Conservation (phyloP, 2,113 vertebrate genomes). For the Diadophis punctatus region DNA sequence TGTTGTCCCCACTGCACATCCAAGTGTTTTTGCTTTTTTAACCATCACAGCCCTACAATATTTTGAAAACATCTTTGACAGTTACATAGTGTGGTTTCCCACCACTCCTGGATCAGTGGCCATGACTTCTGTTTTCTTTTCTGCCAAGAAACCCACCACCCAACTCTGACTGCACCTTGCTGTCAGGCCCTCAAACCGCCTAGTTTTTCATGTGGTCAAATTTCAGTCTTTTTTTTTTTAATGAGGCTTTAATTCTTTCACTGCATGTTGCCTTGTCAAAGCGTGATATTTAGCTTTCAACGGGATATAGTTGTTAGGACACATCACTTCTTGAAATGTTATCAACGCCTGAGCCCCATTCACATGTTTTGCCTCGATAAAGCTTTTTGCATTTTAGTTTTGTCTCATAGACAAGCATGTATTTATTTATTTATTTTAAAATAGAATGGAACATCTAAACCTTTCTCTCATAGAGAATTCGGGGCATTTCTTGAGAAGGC, state of each 20-base stretch:
- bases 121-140: conserved; percentile 30
- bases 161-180: background rate
- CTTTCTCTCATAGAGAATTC: background rate
- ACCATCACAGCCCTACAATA: background rate
- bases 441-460: background rate
- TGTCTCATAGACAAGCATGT: background rate
- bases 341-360: background rate
- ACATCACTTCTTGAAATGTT: background rate
- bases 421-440: background rate
- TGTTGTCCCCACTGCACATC: background rate
- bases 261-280: fast-evolving
- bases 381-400: background rate
- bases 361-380: background rate
- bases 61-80: conserved; percentile 39
- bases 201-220: background rate
- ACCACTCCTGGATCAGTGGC: background rate
- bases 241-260: fast-evolving
- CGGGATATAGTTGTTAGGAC: background rate
- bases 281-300: background rate
- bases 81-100: conserved; percentile 26
- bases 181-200: background rate
- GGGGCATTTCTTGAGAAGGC: background rate
- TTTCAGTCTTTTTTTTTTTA: background rate
- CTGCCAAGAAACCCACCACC: conserved; percentile 34
- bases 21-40: background rate